Base-by-base conservation (phyloP, 2,888 invertebrate genomes). In the Agrotis clavis region DNA sequence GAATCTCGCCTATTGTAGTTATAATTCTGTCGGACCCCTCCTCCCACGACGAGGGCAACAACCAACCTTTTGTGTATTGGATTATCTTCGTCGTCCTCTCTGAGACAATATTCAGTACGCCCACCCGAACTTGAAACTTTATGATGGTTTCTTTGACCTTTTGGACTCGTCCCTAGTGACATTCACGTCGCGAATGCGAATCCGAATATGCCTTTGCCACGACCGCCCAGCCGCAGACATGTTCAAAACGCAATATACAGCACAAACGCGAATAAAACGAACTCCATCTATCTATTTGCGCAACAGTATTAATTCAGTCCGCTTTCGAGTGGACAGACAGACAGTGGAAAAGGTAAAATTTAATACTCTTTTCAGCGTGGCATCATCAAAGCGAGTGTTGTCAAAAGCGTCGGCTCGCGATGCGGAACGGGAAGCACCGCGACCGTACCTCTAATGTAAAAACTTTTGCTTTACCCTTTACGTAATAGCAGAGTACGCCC, bases 391-490 rank as follows among this genome's bases (percentile, higher is more conserved):
- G 95, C 89, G 93, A 93, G 90, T 89, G 92, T 92, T 94, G 93
- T 94, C 94, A 94, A 95, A 95, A 95, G 94, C 94, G 91, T 87
- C 89, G 90, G 92, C 90, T 91, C 90, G 89, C 93, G 91, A 90
- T 90, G 92, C 92, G 93, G 91, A 93, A 92, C 93, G 92, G 88
- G 90, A 92, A 92, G 92, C 92, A 88, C 90, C 89, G 90, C 89
- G 91, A 82, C 91, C 90, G 90, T 90, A 92, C 90, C 89, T 92
- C 92, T 93, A 94, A 95, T 94, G 94, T 93, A 94, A 95, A 96
- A 96, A 95, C 92, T 95, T 96, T 94, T 92, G 91, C 95, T 92
- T 91, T 87, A 94, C 94, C 94, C 94, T 93, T 95, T 94, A 90
- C 90, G 92, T 94, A 92, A 93, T 92, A 91, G 90, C 89, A 88